Base-by-base conservation (phyloP, 2,113 vertebrate species). In the Leptosomus discolor region DNA sequence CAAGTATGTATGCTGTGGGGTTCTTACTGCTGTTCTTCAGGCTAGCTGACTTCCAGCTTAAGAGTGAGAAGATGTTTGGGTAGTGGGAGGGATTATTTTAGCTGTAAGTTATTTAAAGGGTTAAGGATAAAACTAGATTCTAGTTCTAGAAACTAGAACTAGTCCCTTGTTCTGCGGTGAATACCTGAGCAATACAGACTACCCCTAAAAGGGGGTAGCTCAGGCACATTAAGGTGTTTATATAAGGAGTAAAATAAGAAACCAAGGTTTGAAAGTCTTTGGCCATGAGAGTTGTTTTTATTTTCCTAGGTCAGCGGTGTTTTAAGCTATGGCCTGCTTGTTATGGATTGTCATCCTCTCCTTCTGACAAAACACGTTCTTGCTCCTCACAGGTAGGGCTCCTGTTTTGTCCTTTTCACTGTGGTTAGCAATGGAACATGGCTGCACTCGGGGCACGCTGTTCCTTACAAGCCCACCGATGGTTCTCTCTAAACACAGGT, bases 1-100 rank as follows among this genome's bases (percentile, higher is more conserved):
- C 36, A 65, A 54, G 39, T 36, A 11, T 6, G 0, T 5, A 7
- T 7, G 10, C 3, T 48, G 23, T 15, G 32, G 21, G 15, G 4
- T n/a, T 63, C 32, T 37, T 61, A 20, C 11, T 54, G 23, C 5
- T 54, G 14, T 41, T 65, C 12, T 48, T 61, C 18, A 54, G n/a
- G 39, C 7, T 60, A 61, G 27, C 15, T 29, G 7, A 20, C 36
- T 86, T 68, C 39, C 2, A 14, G 1, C 2, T 29, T 29, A 15
- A 36, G 21, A 34, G 19, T 30, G 46, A 71, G 34, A 64, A 21
- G 14, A 22, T 2, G 34, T n/a, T 70, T 50, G 34, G 37, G 24
- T 54, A 27, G 7, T 3, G 16, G 3, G 13, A 58, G 8, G 26
- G 6, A 51, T 57, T 37, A 29, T 51, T 76, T 57, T n/a, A 58